A percentile compares a stretch with the other conserved stretches of the same genome.
These are phyloP conservation scores for Sebastes itinus DNA, from an alignment of 2,797 vertebrate genomes.

Conservation along the genomic window DNA sequence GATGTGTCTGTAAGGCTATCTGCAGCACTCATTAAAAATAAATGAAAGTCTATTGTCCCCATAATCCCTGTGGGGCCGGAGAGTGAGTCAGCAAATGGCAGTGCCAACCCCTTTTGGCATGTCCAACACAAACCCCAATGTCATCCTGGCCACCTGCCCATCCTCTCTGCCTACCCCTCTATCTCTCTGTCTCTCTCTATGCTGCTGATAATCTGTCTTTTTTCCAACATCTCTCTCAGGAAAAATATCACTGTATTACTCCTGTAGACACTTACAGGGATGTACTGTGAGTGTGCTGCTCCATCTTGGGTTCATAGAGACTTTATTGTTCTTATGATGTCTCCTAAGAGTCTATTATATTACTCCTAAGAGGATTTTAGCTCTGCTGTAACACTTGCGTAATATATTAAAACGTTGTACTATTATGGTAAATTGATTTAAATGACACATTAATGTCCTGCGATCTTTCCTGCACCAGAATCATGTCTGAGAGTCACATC, in stretches of 20 bases:
- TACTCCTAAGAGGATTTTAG: neutral
- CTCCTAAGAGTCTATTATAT: neutral
- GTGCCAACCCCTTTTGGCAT: conserved; percentile 43
- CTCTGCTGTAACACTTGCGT: neutral
- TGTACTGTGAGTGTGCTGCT: neutral
- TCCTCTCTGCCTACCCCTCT: conserved; percentile 2
- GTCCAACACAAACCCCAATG: conserved; percentile 49
- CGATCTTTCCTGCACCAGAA: neutral
- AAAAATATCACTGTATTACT: conserved; percentile 9
- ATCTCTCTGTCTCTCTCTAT: neutral
- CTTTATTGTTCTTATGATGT: conserved; percentile 7
- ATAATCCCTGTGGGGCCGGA: conserved; percentile 37
- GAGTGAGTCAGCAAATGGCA: conserved; percentile 63
- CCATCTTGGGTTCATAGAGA: neutral
- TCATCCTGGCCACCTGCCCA: conserved; percentile 50
- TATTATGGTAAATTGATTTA: neutral
- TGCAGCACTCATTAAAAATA: conserved; percentile 55
- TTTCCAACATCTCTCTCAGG: neutral
- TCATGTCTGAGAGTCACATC: neutral
- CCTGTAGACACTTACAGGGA: neutral
- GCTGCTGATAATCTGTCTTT: conserved; percentile 21
- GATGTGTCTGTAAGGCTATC: conserved; percentile 36
- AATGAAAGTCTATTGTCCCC: conserved; percentile 46
- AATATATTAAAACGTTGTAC: neutral
- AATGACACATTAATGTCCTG: neutral